Percentiles rank a stretch among this genome's conserved stretches.
These are phyloP conservation scores for Seira ritae DNA, from an alignment of 2,888 invertebrate genomes.

Conservation along the genomic window DNA sequence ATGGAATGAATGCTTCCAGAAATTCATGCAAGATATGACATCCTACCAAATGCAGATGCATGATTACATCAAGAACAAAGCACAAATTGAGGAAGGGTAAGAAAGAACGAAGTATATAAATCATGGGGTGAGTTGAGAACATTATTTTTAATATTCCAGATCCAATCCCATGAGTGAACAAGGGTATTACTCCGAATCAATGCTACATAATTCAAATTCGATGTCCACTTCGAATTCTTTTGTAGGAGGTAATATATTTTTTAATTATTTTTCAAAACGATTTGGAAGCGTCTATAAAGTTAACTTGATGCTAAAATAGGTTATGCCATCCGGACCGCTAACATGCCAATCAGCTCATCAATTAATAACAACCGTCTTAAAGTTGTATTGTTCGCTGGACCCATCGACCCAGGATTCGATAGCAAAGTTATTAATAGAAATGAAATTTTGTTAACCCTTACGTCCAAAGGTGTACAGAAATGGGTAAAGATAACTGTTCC, in stretches of 20 bases:
- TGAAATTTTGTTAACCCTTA: constrained; percentile 25
- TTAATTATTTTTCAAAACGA: too few relatives aligned
- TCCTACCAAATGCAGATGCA: constrained; percentile 41
- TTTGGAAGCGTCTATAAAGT: too few relatives aligned
- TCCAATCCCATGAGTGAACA: background rate
- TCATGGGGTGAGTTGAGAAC: too few relatives aligned
- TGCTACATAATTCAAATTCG: constrained; percentile 13
- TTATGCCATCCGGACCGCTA: constrained; percentile 44
- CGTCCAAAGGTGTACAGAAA: constrained; percentile 28
- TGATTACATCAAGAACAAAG: too few relatives aligned
- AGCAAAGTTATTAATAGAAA: constrained; percentile 28
- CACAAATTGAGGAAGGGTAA: too few relatives aligned
- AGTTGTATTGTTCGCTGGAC: constrained; percentile 19
- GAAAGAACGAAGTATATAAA: constrained; percentile 3
- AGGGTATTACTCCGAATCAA: background rate
- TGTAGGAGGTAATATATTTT: too few relatives aligned
- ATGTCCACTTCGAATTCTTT: constrained; percentile 31
- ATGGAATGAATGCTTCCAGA: constrained; percentile 62
- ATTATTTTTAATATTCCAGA: constrained; percentile 9
- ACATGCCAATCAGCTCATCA: constrained; percentile 33
- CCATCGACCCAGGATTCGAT: constrained; percentile 31
- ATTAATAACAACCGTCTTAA: constrained; percentile 27
- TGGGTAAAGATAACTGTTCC: constrained; percentile 43
- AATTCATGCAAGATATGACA: constrained; percentile 53
- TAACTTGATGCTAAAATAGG: too few relatives aligned